Evolutionary conservation across 2,888 invertebrate species (phyloP).

Genomic region (Coremacera marginata): DNA sequence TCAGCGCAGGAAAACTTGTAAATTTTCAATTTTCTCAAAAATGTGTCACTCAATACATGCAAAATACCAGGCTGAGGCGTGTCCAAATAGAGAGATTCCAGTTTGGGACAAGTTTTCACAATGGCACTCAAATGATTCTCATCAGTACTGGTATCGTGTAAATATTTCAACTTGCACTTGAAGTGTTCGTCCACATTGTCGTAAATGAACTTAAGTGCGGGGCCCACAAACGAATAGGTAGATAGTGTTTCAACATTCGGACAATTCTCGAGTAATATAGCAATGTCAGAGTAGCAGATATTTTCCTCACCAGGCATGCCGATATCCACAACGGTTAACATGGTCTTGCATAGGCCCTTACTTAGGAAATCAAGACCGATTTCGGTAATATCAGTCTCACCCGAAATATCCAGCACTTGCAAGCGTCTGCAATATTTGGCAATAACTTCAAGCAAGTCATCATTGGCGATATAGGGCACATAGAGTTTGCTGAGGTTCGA

Average conservation of each 20-base stretch:
- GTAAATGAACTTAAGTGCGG: conserved; percentile 73
- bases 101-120: conserved; percentile 73
- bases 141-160: conserved; percentile 77
- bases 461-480: conserved; percentile 79
- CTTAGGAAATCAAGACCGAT: conserved; percentile 75
- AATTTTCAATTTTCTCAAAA: conserved; percentile 73
- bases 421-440: conserved; percentile 72
- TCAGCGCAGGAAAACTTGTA: conserved; percentile 76
- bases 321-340: conserved; percentile 75
- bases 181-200: conserved; percentile 72
- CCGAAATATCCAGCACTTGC: conserved; percentile 77
- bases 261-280: conserved; percentile 74
- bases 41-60: conserved; percentile 55
- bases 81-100: conserved; percentile 77
- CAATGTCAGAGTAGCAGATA: conserved; percentile 76
- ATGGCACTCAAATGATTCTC: conserved; percentile 74
- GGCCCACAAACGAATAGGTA: conserved; percentile 78
- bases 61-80: conserved; percentile 72
- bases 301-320: conserved; percentile 79
- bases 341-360: conserved; percentile 72
- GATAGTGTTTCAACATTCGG: conserved; percentile 76
- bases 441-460: conserved; percentile 75
- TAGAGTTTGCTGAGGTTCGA: conserved; percentile 74
- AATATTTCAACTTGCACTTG: conserved; percentile 76
- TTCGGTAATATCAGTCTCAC: conserved; percentile 78